A percentile compares a stretch with the other conserved stretches of the same genome.
Evolutionary conservation across 2,797 vertebrate species (phyloP).

Genomic region (Spheniscus humboldti): DNA sequence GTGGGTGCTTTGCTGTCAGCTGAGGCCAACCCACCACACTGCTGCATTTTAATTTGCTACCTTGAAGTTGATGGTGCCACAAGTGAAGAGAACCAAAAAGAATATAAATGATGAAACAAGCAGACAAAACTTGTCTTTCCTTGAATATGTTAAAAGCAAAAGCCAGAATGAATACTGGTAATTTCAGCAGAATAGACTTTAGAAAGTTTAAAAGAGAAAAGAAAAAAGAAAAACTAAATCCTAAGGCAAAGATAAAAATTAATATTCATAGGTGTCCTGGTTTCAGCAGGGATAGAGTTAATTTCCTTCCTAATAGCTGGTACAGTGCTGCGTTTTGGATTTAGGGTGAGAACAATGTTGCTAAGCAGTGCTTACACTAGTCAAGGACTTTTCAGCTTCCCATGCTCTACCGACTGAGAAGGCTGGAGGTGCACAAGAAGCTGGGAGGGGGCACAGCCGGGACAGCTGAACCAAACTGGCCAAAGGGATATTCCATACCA

Average conservation of each 20-base stretch:
- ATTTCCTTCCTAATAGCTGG: too few species aligned
- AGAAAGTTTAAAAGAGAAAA: neutral
- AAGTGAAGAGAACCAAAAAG: neutral
- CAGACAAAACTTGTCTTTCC: neutral
- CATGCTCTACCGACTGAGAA: too few species aligned
- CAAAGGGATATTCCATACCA: too few species aligned
- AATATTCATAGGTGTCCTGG: neutral
- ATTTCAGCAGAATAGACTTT: neutral
- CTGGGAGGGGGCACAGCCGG: too few species aligned
- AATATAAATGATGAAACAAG: neutral
- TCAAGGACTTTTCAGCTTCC: too few species aligned
- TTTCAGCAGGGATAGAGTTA: too few species aligned
- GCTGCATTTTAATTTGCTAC: neutral
- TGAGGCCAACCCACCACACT: accelerated
- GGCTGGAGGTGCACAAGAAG: too few species aligned
- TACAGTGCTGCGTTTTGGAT: too few species aligned
- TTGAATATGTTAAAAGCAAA: neutral
- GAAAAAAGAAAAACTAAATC: neutral
- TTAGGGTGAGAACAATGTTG: too few species aligned
- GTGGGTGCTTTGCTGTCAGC: neutral
- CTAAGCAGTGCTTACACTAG: too few species aligned
- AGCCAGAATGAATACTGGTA: neutral
- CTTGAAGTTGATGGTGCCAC: neutral
- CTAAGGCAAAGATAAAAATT: neutral
- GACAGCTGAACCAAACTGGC: too few species aligned